A percentile compares a stretch with the other conserved stretches of the same genome.
phyloP scores from a whole-genome alignment of 1,140 invertebrate species.

The Phortica variegata region DNA sequence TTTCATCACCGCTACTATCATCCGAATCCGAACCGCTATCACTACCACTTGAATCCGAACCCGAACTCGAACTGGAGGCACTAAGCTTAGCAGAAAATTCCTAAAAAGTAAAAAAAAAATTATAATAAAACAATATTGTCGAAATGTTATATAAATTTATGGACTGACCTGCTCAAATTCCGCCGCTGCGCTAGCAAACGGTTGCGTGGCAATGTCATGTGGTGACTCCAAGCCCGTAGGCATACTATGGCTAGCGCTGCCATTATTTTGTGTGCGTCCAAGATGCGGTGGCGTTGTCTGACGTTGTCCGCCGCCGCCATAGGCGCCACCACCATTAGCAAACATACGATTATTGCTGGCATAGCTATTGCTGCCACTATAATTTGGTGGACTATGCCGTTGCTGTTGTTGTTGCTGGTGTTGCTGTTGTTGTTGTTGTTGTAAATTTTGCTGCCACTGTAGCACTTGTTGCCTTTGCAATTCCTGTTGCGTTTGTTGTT shows the following conservation, averaged over 20 bases:
- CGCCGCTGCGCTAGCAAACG: slow-evolving; percentile 43
- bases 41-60: slow-evolving; percentile 58
- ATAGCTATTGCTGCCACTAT: slow-evolving; percentile 29
- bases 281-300: slow-evolving; percentile 24
- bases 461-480: slow-evolving; percentile 10
- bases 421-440: slow-evolving; percentile 22
- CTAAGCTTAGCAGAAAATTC: slow-evolving; percentile 47
- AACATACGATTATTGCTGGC: slow-evolving; percentile 10
- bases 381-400: slow-evolving; percentile 19
- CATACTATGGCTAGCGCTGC: slow-evolving; percentile 32
- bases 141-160: background rate
- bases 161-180: slow-evolving; percentile 40
- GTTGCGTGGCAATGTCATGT: slow-evolving; percentile 30
- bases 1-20: slow-evolving; percentile 46
- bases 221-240: slow-evolving; percentile 33
- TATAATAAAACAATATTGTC: background rate
- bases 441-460: slow-evolving; percentile 1
- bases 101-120: slow-evolving; percentile 17
- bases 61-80: slow-evolving; percentile 51
- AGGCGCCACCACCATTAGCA: slow-evolving; percentile 1
- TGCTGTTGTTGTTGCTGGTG: slow-evolving; percentile 25
- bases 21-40: slow-evolving; percentile 57
- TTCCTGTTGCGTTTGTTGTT: slow-evolving; percentile 18
- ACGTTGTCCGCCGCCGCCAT: slow-evolving; percentile 4
- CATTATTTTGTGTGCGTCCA: slow-evolving; percentile 13